Conservation (phyloP, 2,888 invertebrate genomes). For the Ophion slaviceki region DNA sequence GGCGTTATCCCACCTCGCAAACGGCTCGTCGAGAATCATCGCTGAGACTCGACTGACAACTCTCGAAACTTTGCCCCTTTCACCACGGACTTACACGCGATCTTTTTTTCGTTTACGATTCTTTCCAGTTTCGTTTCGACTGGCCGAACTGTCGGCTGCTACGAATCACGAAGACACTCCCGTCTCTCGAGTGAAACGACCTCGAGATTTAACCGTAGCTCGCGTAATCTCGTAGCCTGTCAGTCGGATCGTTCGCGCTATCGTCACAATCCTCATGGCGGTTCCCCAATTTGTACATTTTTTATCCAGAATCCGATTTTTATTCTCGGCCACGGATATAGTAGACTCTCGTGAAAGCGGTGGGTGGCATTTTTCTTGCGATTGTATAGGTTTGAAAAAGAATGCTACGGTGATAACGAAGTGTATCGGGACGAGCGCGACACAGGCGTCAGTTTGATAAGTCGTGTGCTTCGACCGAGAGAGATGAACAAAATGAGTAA, state of each 20-base stretch:
- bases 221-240: slow-evolving; percentile 64
- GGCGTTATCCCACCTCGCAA: background rate
- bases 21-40: background rate
- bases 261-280: slow-evolving; percentile 29
- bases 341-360: too few species aligned
- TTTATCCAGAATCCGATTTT: background rate
- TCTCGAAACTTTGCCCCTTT: background rate
- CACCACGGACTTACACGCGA: background rate
- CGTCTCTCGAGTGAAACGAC: slow-evolving; percentile 44
- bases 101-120: background rate
- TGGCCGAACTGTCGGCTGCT: slow-evolving; percentile 24
- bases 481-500: background rate
- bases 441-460: background rate
- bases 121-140: slow-evolving; percentile 10
- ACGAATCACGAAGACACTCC: slow-evolving; percentile 55
- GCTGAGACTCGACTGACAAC: background rate
- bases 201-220: slow-evolving; percentile 27
- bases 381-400: background rate
- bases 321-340: background rate
- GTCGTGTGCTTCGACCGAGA: background rate
- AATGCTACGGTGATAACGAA: background rate
- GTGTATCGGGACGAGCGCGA: background rate
- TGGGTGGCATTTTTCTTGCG: too few species aligned
- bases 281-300: slow-evolving; percentile 18
- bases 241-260: slow-evolving; percentile 47